Evolutionary conservation across 2,113 vertebrate genomes (phyloP), one percentile per base, ranked within the genome.

Genomic region (Myrmecophaga tridactyla): DNA sequence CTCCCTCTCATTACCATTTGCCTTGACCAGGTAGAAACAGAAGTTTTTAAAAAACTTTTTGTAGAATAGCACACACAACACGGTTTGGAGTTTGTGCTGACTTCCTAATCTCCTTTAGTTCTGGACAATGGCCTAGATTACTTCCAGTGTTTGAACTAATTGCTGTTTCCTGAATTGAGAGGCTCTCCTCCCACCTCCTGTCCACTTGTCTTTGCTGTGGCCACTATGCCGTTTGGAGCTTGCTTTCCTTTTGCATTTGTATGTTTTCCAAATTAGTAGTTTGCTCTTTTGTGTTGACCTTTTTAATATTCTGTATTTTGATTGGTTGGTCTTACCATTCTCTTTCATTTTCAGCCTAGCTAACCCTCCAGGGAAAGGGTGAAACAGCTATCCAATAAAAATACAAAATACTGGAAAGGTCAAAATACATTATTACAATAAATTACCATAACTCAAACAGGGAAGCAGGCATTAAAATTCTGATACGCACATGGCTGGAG

Each of bases 351-450:
- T 89, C 43, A 96, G 91, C 95, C 86, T 92, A 0, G 0, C 90
- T 89, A 95, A 97, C 90, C 96, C 97, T 97, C 96, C 88, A 97
- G 97, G 97, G 98, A 96, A 97, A 93, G 92, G 95, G 97, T 39
- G 17, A 97, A 98, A 94, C 94, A 96, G 67, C 97, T 91, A 98
- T 96, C 98, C 98, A 98, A 97, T 97, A 98, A 97, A 98, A 98
- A n/a, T 25, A 98, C 96, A 96, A 98, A 98, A 98, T 97, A 98
- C 97, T 97, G 97, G 95, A 98, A 98, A 98, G 98, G 98, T 98
- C 96, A 96, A 94, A 97, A 96, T 92, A 87, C 81, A 89, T 95
- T 67, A 98, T 98, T 98, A 97, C 96, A 98, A 98, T 98, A 98
- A 98, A 98, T 98, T 98, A 98, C 97, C 98, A 98, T 98, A 98